Base-by-base conservation (phyloP, 1,140 invertebrate genomes). In the Thaumetopoea pityocampa region DNA sequence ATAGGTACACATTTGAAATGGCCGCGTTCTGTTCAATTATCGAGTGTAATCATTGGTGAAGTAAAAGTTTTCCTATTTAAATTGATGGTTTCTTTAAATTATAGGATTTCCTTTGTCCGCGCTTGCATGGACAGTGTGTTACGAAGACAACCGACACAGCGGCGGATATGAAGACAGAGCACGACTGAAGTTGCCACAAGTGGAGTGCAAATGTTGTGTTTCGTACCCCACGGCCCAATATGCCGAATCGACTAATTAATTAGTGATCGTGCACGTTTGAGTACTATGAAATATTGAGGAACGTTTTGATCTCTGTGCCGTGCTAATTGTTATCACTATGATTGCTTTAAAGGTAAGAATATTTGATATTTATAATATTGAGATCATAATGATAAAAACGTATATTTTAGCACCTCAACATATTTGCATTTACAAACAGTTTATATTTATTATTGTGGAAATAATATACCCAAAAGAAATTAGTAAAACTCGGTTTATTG, bases 31-130 rank as follows among this genome's bases (percentile, higher is more conserved):
- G 12, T 23, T 38, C 60, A 55, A 68, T 73, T 71, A 71, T 51
- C 40, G 27, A 16, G 58, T 60, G 47, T 58, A 69, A 55, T 65
- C 54, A 56, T 33, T 45, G 42, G 58, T 66, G 62, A 37, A 62
- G 62, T 59, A 55, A 66, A 41, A 49, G 55, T 55, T 69, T 57
- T 58, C 54, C 54, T 64, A 59, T 65, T 55, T 70, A 76, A n/a
- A 74, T 57, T 16, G 63, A 49, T 53, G 54, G 53, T 66, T 58
- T 70, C 51, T 79, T 65, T 29, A 66, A 73, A 78, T 82, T 82
- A 69, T 76, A 82, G 78, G 72, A 48, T 65, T 76, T 69, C 62
- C 53, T 62, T 50, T 43, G 42, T 50, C 56, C 44, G 42, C 51
- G 51, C 44, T 49, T 54, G 57, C 37, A 12, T 53, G 61, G 55